Base-by-base conservation (phyloP, 2,797 vertebrate species). In the Eutrigla gurnardus region DNA sequence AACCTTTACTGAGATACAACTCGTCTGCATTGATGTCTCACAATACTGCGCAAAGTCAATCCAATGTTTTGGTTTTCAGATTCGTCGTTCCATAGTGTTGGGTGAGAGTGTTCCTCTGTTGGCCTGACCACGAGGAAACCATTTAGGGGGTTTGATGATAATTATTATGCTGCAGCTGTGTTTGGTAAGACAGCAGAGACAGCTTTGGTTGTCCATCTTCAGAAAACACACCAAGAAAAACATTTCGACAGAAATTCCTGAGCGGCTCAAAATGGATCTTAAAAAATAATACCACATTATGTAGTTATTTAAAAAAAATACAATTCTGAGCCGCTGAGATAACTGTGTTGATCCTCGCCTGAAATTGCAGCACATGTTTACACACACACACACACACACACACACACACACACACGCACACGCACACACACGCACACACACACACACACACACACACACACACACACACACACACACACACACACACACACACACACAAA, bases 161-260 rank as follows among this genome's bases (percentile, higher is more conserved):
- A 62, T 69, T 37, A 43, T 66, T 39, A 39, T 45, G 49, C 60
- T 61, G 32, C 49, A 65, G 14, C 71, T 70, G 65, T 49, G 47
- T 37, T 60, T 33, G 6, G 33, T 17, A 4, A 65, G 53, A 37
- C 35, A 17, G 6, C n/a, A 39, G 15, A 70, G 14, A 18, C 35
- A 43, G 15, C 42, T 55, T 6, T 18, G 25, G n/a, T n/a, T 36
- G 37, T 32, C 8, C 15, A 55, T 15, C 40, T 54, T 11, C 18
- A 60, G 57, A 53, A 60, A 64, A 57, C 8, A 50, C 14, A 33
- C 12, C 2, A 52, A 53, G 32, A 53, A 6, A 53, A 50, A 10
- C 1, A 11, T 36, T 14, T 49, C n/a, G 54, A 37, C 61, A 58
- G 7, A 25, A 25, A 25, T 25, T 25, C 25, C 25, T 25, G 25